Evolutionary conservation across 2,797 vertebrate genomes (phyloP).

Genomic region (Macropodus opercularis): DNA sequence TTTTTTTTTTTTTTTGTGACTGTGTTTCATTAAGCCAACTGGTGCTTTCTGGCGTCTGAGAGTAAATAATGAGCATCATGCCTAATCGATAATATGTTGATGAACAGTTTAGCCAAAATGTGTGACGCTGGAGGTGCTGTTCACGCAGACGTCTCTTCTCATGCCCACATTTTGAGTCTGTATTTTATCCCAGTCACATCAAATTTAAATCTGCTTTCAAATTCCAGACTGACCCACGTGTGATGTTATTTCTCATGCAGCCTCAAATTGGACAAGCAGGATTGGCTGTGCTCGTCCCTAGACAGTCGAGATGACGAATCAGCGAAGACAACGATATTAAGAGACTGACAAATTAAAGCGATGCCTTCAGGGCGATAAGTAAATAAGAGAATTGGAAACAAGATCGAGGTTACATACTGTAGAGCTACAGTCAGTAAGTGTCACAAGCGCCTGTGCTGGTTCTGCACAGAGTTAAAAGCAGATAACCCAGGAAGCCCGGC

Average conservation of each 20-base stretch:
- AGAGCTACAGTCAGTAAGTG: not conserved
- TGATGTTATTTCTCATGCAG: not conserved
- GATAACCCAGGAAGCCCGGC: not conserved
- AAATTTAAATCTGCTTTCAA: slow-evolving; percentile 1
- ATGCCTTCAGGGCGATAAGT: not conserved
- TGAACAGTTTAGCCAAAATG: slow-evolving; percentile 10
- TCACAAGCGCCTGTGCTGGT: slow-evolving; percentile 21
- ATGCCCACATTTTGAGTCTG: slow-evolving; percentile 9
- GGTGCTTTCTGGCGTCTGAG: slow-evolving; percentile 18
- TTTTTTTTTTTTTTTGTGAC: not conserved
- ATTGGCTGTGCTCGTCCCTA: not conserved
- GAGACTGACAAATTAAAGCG: not conserved
- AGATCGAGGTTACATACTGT: not conserved
- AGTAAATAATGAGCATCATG: slow-evolving; percentile 33
- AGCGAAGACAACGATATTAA: not conserved
- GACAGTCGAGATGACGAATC: not conserved
- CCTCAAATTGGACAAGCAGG: not conserved
- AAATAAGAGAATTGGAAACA: not conserved
- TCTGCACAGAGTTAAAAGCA: slow-evolving; percentile 4
- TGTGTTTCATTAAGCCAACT: slow-evolving; percentile 23
- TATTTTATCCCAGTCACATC: not conserved
- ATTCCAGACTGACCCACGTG: not conserved
- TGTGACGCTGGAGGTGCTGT: slow-evolving; percentile 13
- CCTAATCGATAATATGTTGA: slow-evolving; percentile 23
- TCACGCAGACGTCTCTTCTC: slow-evolving; percentile 18